Conservation (phyloP, 2,113 vertebrate genomes). For the Pachypanchax playfairii region DNA sequence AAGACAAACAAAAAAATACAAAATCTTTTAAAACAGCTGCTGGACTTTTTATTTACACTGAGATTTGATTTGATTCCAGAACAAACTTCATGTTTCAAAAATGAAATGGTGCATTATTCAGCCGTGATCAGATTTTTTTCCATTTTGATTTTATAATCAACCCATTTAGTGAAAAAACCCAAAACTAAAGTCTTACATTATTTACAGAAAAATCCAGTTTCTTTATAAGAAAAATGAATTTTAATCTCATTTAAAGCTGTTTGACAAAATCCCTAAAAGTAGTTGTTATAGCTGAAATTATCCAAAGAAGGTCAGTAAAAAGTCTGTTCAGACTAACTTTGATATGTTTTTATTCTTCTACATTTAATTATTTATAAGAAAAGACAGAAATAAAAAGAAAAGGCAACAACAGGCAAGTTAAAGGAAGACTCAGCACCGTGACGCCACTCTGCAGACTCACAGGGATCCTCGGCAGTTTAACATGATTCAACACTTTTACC, state of each 20-base stretch:
- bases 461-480: neutral
- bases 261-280: conserved; percentile 60
- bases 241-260: conserved; percentile 81
- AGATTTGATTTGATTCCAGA: conserved; percentile 21
- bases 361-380: conserved; percentile 45
- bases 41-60: conserved; percentile 75
- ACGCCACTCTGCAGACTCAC: conserved; percentile 14
- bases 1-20: conserved; percentile 66
- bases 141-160: conserved; percentile 69
- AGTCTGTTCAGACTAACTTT: conserved; percentile 65
- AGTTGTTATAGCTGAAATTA: conserved; percentile 51
- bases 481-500: too few species aligned
- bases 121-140: conserved; percentile 46
- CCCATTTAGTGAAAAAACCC: conserved; percentile 63
- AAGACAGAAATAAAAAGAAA: conserved; percentile 75
- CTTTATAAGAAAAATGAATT: conserved; percentile 58
- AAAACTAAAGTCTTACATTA: conserved; percentile 49
- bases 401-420: conserved; percentile 81
- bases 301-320: conserved; percentile 70
- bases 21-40: conserved; percentile 57
- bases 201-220: conserved; percentile 57
- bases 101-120: conserved; percentile 5
- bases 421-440: conserved; percentile 57
- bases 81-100: too few species aligned
- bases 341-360: conserved; percentile 75